Percentiles rank a stretch among this genome's conserved stretches.
These are phyloP conservation scores for Anarrhichthys ocellatus DNA, from an alignment of 2,113 vertebrate genomes.

Conservation along the genomic window DNA sequence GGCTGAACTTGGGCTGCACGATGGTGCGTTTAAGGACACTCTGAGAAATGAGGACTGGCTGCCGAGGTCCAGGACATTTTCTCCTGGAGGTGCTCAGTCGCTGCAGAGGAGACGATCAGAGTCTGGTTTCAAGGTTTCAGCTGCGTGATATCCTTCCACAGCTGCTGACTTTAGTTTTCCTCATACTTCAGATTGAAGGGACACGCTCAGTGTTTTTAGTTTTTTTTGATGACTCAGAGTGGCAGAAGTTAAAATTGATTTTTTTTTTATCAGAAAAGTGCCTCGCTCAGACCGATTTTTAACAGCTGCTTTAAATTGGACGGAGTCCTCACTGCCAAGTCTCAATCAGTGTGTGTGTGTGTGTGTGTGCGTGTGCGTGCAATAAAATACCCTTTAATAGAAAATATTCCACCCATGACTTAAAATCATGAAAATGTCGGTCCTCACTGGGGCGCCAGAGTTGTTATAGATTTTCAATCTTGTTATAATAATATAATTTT, in stretches of 20 bases:
- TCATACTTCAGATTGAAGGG: not conserved
- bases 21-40: constrained; percentile 2
- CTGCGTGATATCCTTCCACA: not conserved
- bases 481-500: no score
- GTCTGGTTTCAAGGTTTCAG: not conserved
- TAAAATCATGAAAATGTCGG: not conserved
- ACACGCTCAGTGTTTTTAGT: not conserved
- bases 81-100: not conserved
- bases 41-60: not conserved
- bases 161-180: not conserved
- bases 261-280: constrained; percentile 26
- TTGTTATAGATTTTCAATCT: not conserved
- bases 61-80: not conserved
- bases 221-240: not conserved
- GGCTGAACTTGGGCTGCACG: not conserved
- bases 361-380: not conserved
- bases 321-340: constrained; percentile 23
- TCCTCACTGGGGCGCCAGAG: not conserved
- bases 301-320: constrained; percentile 17
- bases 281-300: constrained; percentile 27
- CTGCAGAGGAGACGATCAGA: not conserved
- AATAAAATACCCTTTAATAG: not conserved
- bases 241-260: not conserved
- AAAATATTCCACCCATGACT: not conserved
- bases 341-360: not conserved